phyloP scores from a whole-genome alignment of 2,888 invertebrate genomes.

The Athalia rosae region DNA sequence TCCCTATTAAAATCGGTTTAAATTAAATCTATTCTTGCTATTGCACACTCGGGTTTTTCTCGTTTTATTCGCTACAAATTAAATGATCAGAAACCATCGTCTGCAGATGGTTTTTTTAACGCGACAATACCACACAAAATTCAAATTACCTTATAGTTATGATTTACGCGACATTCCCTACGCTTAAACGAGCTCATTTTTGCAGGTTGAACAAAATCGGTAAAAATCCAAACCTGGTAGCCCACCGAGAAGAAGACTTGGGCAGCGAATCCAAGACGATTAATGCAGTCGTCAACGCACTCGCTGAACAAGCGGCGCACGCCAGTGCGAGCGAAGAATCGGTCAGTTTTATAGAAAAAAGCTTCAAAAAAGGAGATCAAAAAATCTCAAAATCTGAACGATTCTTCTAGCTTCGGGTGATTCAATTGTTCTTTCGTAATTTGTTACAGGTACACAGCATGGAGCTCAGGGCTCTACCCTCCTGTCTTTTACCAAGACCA shows the following conservation, averaged over 20 bases:
- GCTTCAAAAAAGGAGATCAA: neutral
- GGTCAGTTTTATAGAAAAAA: conserved; percentile 68
- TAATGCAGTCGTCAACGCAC: conserved; percentile 93
- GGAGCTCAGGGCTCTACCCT: conserved; percentile 81
- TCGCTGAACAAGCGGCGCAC: conserved; percentile 93
- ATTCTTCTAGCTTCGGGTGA: conserved; percentile 51
- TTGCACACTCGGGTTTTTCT: conserved; percentile 11
- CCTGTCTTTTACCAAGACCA: conserved; percentile 82
- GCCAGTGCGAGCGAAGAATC: conserved; percentile 86
- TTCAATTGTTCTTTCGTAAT: conserved; percentile 72
- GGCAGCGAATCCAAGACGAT: conserved; percentile 88
- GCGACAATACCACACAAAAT: neutral
- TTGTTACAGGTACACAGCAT: conserved; percentile 78
- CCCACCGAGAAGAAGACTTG: conserved; percentile 83
- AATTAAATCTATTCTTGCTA: conserved; percentile 1
- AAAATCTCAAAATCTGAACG: neutral
- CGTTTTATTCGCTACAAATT: neutral
- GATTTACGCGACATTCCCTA: conserved; percentile 71
- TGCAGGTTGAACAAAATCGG: conserved; percentile 95
- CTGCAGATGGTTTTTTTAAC: neutral
- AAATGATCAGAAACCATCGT: neutral
- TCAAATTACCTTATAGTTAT: conserved; percentile 59
- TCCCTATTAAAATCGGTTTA: too few relatives aligned
- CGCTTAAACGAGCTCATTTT: conserved; percentile 71
- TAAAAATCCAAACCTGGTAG: conserved; percentile 95